These are phyloP conservation scores for Drosophila ezoana DNA, from an alignment of 2,888 invertebrate species.

Conservation along the genomic window DNA sequence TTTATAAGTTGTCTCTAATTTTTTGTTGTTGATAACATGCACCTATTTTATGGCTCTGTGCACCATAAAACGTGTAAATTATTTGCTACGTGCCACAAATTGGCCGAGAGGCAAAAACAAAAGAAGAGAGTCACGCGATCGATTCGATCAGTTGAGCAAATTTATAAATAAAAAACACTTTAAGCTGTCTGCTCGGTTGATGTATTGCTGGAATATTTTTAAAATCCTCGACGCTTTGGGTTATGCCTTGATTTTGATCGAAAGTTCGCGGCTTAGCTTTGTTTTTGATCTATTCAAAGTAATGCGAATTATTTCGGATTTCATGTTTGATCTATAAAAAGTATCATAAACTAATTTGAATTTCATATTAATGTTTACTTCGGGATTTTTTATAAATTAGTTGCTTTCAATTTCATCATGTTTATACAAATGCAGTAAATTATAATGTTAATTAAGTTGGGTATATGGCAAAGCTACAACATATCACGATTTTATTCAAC, in stretches of 20 bases:
- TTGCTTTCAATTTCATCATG: slow-evolving; percentile 6
- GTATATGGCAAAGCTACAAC: slow-evolving; percentile 1
- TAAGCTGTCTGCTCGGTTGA: slow-evolving; percentile 9
- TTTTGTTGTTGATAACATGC: slow-evolving; percentile 47
- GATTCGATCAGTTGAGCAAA: slow-evolving; percentile 23
- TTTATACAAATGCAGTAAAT: slow-evolving; percentile 1
- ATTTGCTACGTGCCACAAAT: slow-evolving; percentile 32
- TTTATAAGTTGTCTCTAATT: slow-evolving; percentile 49
- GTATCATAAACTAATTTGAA: not conserved
- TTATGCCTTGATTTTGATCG: not conserved
- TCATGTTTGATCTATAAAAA: not conserved
- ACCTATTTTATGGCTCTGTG: slow-evolving; percentile 15
- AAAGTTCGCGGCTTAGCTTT: not conserved
- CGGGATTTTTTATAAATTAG: not conserved
- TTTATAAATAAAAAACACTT: slow-evolving; percentile 37
- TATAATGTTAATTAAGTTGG: slow-evolving; percentile 15
- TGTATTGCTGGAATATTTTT: slow-evolving; percentile 3
- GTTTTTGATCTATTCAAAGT: not conserved
- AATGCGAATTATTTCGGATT: not conserved
- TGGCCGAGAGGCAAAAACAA: slow-evolving; percentile 3
- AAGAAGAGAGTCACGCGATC: slow-evolving; percentile 64
- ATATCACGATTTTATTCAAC: not conserved
- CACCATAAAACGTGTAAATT: slow-evolving; percentile 69
- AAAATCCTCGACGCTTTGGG: not conserved
- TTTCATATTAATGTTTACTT: not conserved